A percentile compares a stretch with the other conserved stretches of the same genome.
These are phyloP conservation scores for Epinephelus fuscoguttatus DNA, from an alignment of 2,113 vertebrate species.

Conservation along the genomic window DNA sequence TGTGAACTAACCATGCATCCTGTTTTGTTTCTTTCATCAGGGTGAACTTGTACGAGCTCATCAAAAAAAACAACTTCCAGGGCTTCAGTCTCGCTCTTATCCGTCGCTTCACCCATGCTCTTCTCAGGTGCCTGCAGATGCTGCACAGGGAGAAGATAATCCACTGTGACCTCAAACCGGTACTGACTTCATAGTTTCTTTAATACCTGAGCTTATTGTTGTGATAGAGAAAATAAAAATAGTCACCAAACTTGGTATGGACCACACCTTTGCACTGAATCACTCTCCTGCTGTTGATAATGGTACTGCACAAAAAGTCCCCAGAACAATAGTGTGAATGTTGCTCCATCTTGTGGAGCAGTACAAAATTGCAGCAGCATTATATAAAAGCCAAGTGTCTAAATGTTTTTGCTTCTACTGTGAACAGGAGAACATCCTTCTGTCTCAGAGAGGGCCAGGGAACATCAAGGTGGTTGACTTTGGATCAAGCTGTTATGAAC, in stretches of 20 bases:
- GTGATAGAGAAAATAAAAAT: background rate
- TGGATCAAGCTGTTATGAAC: slow-evolving; percentile 96
- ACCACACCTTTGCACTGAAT: background rate
- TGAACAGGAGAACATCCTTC: slow-evolving; percentile 92
- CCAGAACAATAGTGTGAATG: background rate
- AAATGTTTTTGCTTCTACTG: background rate
- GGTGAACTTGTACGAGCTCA: slow-evolving; percentile 93
- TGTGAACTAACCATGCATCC: background rate
- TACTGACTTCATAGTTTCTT: slow-evolving; percentile 74
- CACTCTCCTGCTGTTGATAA: background rate
- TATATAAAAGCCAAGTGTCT: background rate
- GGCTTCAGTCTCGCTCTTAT: slow-evolving; percentile 92
- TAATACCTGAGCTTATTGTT: background rate
- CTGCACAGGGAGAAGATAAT: slow-evolving; percentile 94
- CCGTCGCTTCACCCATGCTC: slow-evolving; percentile 89
- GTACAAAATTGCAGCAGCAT: background rate
- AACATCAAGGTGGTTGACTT: slow-evolving; percentile 98
- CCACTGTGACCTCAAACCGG: slow-evolving; percentile 96
- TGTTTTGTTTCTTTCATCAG: slow-evolving; percentile 73
- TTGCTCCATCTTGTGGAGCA: slow-evolving; percentile 54
- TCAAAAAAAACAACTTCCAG: slow-evolving; percentile 96
- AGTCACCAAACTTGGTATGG: background rate
- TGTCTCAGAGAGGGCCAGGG: slow-evolving; percentile 91
- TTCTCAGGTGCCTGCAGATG: slow-evolving; percentile 94
- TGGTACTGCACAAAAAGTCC: background rate